Evolutionary conservation across 1,140 invertebrate genomes (phyloP).

Genomic region (Diuraphis noxia): DNA sequence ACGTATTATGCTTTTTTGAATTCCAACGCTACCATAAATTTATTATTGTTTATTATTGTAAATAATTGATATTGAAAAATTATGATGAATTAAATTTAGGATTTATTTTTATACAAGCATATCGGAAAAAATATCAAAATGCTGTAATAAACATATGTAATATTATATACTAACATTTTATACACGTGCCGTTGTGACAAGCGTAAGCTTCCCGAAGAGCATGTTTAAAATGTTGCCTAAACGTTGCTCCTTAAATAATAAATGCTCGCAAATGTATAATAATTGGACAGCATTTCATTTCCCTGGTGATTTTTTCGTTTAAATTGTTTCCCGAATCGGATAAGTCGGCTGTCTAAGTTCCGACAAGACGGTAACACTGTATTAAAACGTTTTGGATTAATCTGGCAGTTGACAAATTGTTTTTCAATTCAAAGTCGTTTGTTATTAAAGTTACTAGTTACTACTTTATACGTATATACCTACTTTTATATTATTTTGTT

Average conservation of each 20-base stretch:
- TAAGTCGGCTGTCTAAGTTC: not conserved
- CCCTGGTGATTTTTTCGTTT: not conserved
- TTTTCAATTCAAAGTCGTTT: not conserved
- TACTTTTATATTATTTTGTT: not conserved
- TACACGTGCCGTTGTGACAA: not conserved
- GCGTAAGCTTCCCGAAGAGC: not conserved
- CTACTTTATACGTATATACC: no score
- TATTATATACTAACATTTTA: not conserved
- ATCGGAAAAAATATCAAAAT: not conserved
- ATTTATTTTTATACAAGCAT: not conserved
- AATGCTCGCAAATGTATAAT: not conserved
- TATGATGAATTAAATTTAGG: not conserved
- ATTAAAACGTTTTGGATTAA: not conserved
- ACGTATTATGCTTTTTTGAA: not conserved
- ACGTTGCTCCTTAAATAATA: not conserved
- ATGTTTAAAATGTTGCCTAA: constrained; percentile 30
- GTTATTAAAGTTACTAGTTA: not conserved
- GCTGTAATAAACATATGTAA: not conserved
- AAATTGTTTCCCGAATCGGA: not conserved
- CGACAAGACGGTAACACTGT: not conserved
- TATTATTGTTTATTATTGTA: no score
- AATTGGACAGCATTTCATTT: not conserved
- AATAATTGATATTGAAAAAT: not conserved
- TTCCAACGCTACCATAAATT: not conserved
- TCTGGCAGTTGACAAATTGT: not conserved